Conservation (phyloP, 2,888 invertebrate genomes). For the Rapana venosa region DNA sequence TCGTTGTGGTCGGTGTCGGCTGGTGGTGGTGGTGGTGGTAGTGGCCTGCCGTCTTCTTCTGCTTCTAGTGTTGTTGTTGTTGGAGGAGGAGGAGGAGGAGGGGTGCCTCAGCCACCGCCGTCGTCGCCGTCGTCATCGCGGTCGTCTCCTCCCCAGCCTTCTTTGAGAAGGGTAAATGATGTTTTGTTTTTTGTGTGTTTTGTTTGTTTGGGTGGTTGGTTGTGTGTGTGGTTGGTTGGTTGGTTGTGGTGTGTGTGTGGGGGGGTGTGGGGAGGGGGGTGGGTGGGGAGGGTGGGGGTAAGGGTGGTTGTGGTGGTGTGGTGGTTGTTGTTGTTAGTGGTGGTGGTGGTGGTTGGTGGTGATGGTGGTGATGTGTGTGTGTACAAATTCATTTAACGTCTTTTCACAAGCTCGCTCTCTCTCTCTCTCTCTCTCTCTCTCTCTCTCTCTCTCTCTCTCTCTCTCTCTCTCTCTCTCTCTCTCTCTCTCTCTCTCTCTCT, state of each 20-base stretch:
- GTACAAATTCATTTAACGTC: background rate
- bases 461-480: background rate
- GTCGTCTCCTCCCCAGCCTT: background rate
- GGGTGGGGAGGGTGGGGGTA: too few relatives aligned
- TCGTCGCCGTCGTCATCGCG: background rate
- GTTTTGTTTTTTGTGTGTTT: background rate
- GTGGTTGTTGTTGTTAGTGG: background rate
- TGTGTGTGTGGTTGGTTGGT: background rate
- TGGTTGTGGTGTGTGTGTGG: background rate
- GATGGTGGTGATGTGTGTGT: background rate
- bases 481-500: conserved; percentile 17
- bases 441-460: background rate
- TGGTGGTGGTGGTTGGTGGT: background rate
- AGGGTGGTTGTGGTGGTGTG: background rate
- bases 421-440: background rate
- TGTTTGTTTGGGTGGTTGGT: background rate
- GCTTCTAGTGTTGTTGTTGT: background rate
- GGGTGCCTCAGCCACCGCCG: too few relatives aligned
- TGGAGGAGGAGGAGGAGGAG: background rate
- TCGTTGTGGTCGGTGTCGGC: background rate
- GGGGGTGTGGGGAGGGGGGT: background rate
- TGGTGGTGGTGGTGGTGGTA: background rate
- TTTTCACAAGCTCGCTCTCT: background rate
- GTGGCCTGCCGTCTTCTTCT: background rate
- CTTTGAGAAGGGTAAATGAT: background rate